Percentiles rank a stretch among this genome's conserved stretches.
These are phyloP conservation scores for Chydorus sphaericus DNA, from an alignment of 2,888 invertebrate genomes.

Conservation along the genomic window DNA sequence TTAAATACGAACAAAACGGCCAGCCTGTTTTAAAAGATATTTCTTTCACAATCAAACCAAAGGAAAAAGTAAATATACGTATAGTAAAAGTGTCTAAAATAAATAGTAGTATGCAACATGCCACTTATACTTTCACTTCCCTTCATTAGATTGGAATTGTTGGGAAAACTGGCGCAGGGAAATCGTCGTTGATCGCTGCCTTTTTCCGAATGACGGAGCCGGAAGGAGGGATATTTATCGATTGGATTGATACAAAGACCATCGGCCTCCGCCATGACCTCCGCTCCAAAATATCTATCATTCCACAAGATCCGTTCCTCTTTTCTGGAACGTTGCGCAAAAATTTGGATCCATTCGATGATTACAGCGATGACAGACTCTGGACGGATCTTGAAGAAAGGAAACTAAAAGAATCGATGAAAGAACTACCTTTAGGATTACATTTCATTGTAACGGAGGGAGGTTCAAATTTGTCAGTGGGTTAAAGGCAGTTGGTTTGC, in stretches of 20 bases:
- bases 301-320: conserved; percentile 80
- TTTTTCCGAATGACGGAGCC: conserved; percentile 33
- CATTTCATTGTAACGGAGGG: no score
- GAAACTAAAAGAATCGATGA: no score
- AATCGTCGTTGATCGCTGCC: conserved; percentile 32
- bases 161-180: conserved; percentile 27
- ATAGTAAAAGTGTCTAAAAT: no score
- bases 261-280: conserved; percentile 49
- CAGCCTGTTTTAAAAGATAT: conserved; percentile 30
- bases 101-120: no score
- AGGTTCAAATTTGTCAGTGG: no score
- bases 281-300: conserved; percentile 69
- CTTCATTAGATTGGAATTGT: conserved; percentile 20
- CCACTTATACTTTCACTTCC: no score
- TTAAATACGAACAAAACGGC: no score
- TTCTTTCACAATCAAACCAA: conserved; percentile 28
- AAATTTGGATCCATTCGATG: conserved; percentile 78
- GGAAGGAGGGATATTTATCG: conserved; percentile 29
- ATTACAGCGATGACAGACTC: conserved; percentile 56
- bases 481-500: no score
- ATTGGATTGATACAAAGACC: conserved; percentile 29
- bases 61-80: conserved; percentile 33
- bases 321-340: conserved; percentile 76
- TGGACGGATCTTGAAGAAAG: conserved; percentile 76
- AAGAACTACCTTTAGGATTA: no score